Evolutionary conservation across 2,113 vertebrate genomes (phyloP), one percentile per base, ranked within the genome.

Genomic region (Cyprinodon brontotheroides): DNA sequence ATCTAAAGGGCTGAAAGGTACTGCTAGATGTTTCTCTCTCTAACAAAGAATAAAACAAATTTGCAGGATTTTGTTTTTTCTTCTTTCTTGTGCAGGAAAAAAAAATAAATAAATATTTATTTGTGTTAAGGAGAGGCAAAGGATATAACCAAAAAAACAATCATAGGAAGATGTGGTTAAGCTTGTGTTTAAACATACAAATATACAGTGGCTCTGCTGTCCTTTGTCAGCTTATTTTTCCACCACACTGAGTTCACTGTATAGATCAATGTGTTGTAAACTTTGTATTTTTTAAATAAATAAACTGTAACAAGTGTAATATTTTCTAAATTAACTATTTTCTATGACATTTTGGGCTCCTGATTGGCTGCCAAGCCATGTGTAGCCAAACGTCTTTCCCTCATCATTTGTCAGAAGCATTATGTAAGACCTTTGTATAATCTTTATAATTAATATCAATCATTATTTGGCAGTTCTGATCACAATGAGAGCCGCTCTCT

Each of bases 401-500:
- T 12, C 17, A 20, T 14, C 64, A 43, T 17, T 64, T 66, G 64
- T 47, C 64, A 66, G 29, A n/a, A 14, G 7, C 64, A 66, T 11
- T 39, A 20, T 38, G 29, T 43, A 65, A 65, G 15, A n/a, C 63
- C 39, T 65, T 65, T 47, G 64, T 47, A 13, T 36, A 45, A 66
- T 66, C 29, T 66, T 11, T 66, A 47, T n/a, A 66, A 66, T 66
- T 65, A 43, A 43, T 14, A 65, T 43, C 20, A 22, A 22, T 65
- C 11, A 43, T 47, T 66, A 40, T 47, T 66, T 36, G 41, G 41
- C 20, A 47, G 41, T 29, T 22, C 41, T 66, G 29, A 45, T 29
- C 41, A 47, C 11, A 66, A 22, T 29, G 63, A 41, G 63, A 65
- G 64, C 40, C n/a, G 40, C 64, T 47, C n/a, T 43, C 10, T 65